Conservation (phyloP, 2,113 vertebrate species). For the Mystacornis crossleyi region DNA sequence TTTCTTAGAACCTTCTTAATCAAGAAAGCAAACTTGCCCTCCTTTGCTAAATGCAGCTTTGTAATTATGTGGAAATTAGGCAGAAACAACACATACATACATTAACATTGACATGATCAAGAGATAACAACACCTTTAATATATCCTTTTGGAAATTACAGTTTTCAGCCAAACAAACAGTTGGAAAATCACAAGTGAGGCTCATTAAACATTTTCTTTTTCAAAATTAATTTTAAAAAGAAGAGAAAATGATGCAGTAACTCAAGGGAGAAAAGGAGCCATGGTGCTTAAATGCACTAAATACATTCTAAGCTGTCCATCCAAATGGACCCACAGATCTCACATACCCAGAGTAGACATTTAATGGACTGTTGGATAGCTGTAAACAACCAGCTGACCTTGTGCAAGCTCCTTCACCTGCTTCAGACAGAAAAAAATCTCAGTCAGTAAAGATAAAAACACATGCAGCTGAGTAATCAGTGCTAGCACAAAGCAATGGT, state of each 20-base stretch:
- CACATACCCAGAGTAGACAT: background rate
- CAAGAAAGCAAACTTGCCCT: constrained; percentile 19
- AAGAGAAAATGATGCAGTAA: background rate
- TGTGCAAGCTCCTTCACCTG: background rate
- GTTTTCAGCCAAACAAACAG: background rate
- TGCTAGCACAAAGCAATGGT: background rate
- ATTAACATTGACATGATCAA: background rate
- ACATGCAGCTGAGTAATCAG: background rate
- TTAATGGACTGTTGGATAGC: background rate
- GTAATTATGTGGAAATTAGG: constrained; percentile 17
- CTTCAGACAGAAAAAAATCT: background rate
- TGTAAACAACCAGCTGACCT: background rate
- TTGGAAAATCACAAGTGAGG: background rate
- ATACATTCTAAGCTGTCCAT: background rate
- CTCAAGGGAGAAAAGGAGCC: background rate
- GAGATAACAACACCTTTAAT: background rate
- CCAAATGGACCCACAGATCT: background rate
- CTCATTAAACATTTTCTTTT: constrained; percentile 5
- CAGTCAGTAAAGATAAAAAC: background rate
- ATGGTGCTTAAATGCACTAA: background rate
- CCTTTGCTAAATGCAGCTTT: constrained; percentile 30
- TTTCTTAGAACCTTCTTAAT: constrained; percentile 28
- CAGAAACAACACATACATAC: background rate
- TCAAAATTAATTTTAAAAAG: background rate
- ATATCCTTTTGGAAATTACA: background rate